Evolutionary conservation across 2,797 vertebrate genomes (phyloP), one percentile per base, ranked within the genome.

Genomic region (Brachyrhaphis roseni): DNA sequence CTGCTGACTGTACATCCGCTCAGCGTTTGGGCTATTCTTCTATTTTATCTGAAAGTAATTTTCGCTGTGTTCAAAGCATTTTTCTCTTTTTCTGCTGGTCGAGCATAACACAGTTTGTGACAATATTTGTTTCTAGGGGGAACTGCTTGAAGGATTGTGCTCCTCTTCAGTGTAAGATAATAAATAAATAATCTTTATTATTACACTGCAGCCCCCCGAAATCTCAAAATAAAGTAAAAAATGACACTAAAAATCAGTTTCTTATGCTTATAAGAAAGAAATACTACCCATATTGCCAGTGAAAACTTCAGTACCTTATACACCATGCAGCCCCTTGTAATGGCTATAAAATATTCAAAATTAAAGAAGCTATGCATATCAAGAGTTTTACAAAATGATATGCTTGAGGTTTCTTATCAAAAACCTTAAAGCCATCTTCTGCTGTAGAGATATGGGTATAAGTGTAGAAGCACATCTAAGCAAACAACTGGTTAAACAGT

Each of bases 31-130:
- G 82, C 75, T 51, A 16, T 80, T 76, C 78, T 75, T 82, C 74
- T 75, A 78, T 76, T 83, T 85, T 72, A 81, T 80, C 74, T 57
- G 78, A 62, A 34, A 80, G 88, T 84, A 85, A 45, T 88, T 86
- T 78, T 79, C 49, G 72, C 49, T 20, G 11, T 59, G 82, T 82
- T 82, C 74, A 79, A 86, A 89, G 71, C 83, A 79, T 79, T 85
- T 88, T 78, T 84, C 71, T 89, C 34, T 13, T 80, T 89, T 92
- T 92, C 84, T 89, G 90, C 90, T 87, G 86, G 82, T 82, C 76
- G 75, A 82, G 91, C 92, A 93, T 74, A 93, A 91, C 89, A 79
- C 49, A 23, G 15, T 86, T 76, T 86, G 82, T 74, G 81, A 80
- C 82, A 84, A 59, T 78, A 85, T 86, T 78, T 75, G 87, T 89